A percentile compares a stretch with the other conserved stretches of the same genome.
Conservation (phyloP, 2,113 vertebrate genomes). For the Synodontis membranacea region DNA sequence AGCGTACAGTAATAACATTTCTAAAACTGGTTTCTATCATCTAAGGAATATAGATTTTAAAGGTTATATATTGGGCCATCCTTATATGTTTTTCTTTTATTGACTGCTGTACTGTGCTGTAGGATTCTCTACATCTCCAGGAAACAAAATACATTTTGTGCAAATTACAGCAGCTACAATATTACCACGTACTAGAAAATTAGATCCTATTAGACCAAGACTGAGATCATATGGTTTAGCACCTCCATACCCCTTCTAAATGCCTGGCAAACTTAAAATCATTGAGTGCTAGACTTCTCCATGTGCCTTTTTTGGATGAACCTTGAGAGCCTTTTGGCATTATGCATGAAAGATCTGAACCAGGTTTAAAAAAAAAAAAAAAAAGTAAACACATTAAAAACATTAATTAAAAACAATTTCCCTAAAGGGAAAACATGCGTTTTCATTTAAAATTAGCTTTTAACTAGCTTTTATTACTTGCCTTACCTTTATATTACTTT, state of each 20-base stretch:
- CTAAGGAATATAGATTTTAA: neutral
- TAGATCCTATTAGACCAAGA: neutral
- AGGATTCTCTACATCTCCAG: neutral
- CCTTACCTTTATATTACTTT: neutral
- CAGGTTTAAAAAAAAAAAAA: neutral
- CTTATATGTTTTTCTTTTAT: neutral
- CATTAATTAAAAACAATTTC: no score
- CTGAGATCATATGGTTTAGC: neutral
- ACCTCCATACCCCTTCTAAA: neutral
- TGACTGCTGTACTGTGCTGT: neutral
- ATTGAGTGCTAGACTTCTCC: neutral
- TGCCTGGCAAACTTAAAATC: neutral
- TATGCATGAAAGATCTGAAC: neutral
- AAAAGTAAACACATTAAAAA: neutral
- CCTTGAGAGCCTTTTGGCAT: neutral
- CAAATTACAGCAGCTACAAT: neutral
- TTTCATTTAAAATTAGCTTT: no score
- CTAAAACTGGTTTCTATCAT: neutral
- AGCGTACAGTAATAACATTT: neutral
- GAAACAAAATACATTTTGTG: neutral
- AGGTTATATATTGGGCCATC: neutral
- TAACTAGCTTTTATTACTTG: no score
- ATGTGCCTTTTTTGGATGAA: neutral
- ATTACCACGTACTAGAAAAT: neutral
- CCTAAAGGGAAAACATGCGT: no score